A percentile compares a stretch with the other conserved stretches of the same genome.
phyloP scores from a whole-genome alignment of 2,888 invertebrate species.

The Pandemis corylana region DNA sequence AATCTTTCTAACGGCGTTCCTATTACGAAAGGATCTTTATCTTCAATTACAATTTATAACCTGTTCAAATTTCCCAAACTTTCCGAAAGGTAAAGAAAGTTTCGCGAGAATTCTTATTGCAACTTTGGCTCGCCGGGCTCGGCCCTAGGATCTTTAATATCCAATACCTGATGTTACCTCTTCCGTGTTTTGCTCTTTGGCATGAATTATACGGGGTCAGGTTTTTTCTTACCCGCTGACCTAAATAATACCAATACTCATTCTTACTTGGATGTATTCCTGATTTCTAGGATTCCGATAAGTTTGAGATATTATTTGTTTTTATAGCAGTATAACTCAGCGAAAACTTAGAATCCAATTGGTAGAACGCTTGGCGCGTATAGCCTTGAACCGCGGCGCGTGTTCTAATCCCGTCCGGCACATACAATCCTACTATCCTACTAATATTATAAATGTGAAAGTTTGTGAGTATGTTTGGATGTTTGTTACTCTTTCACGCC shows the following conservation, averaged over 20 bases:
- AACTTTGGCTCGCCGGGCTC: conserved; percentile 6
- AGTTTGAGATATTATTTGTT: neutral
- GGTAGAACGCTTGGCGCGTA: too few relatives aligned
- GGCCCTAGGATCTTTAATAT: conserved; percentile 27
- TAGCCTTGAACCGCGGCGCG: too few relatives aligned
- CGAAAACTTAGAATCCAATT: too few relatives aligned
- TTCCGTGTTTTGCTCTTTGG: conserved; percentile 30
- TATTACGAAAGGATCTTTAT: neutral
- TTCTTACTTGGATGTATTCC: neutral
- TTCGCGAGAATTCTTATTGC: conserved; percentile 6
- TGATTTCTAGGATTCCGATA: neutral
- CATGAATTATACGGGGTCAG: conserved; percentile 35
- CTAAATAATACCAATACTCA: conserved; percentile 3
- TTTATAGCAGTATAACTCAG: too few relatives aligned
- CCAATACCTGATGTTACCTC: conserved; percentile 36
- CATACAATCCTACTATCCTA: too few relatives aligned
- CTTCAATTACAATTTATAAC: neutral
- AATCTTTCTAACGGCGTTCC: neutral
- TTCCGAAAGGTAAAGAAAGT: neutral
- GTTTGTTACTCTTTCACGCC: too few relatives aligned
- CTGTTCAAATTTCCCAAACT: neutral
- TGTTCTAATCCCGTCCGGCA: too few relatives aligned
- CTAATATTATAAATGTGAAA: too few relatives aligned
- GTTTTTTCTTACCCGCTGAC: conserved; percentile 22
- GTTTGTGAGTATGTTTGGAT: too few relatives aligned